Conservation (phyloP, 2,113 vertebrate species). For the Irena cyanogastra region DNA sequence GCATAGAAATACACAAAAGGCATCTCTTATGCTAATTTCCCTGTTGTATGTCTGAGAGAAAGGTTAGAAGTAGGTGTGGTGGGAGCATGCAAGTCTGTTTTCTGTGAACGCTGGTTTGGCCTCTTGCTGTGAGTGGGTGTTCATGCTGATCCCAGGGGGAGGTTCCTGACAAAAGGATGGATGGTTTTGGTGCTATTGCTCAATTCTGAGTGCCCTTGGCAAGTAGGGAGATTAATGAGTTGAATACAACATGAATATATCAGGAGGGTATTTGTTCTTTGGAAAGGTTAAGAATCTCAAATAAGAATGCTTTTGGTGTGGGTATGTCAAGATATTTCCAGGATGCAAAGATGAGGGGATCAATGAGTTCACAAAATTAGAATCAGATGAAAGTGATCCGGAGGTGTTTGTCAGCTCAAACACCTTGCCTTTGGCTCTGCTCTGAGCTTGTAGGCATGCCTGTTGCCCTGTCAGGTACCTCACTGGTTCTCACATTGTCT, state of each 20-base stretch:
- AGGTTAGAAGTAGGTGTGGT: not conserved
- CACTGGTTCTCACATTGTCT: not conserved
- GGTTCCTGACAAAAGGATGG: slow-evolving; percentile 6
- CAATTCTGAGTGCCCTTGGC: not conserved
- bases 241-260: not conserved
- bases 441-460: not conserved
- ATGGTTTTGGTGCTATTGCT: not conserved
- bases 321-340: not conserved
- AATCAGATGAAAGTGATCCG: not conserved
- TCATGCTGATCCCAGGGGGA: not conserved
- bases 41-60: not conserved
- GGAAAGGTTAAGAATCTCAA: slow-evolving; percentile 6
- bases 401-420: not conserved
- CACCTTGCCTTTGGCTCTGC: not conserved
- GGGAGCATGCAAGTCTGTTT: not conserved
- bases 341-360: not conserved
- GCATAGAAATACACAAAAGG: not conserved
- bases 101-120: not conserved
- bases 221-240: slow-evolving; percentile 35
- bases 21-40: not conserved
- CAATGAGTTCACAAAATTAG: not conserved
- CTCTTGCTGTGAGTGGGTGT: not conserved
- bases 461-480: not conserved
- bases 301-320: not conserved
- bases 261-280: not conserved